Evolutionary conservation across 2,797 vertebrate species (phyloP).

Genomic region (Meriones psammophilus): DNA sequence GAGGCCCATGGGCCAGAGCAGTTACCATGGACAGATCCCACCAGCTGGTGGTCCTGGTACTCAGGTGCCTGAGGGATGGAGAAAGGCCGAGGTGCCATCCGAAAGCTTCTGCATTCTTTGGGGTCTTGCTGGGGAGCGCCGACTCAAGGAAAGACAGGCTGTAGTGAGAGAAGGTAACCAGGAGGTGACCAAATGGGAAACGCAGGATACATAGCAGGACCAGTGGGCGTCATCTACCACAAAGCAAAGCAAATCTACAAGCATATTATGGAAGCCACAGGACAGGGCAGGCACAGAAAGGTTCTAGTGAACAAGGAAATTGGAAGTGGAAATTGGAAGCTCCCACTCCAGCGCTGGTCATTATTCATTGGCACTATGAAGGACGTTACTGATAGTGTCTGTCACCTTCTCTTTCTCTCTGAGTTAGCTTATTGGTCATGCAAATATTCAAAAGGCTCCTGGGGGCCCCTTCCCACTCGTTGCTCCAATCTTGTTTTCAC

Average conservation of each 20-base stretch:
- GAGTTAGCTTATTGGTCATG: conserved; percentile 31
- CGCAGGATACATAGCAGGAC: neutral
- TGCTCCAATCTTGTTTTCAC: conserved; percentile 22
- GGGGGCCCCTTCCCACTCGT: neutral
- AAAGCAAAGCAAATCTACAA: conserved; percentile 72
- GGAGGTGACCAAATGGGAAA: neutral
- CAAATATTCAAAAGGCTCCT: conserved; percentile 10
- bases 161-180: neutral
- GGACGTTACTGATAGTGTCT: conserved; percentile 64
- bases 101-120: neutral
- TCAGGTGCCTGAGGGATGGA: neutral
- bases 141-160: neutral
- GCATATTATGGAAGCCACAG: conserved; percentile 42
- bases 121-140: neutral
- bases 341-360: neutral
- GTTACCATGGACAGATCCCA: neutral
- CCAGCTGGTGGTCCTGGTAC: neutral
- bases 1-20: neutral
- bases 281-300: conserved; percentile 57
- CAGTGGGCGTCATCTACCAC: conserved; percentile 12
- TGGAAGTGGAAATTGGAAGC: conserved; percentile 73
- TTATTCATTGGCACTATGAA: conserved; percentile 47
- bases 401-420: conserved; percentile 14
- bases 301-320: conserved; percentile 69
- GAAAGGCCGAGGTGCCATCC: neutral